A percentile compares a stretch with the other conserved stretches of the same genome.
phyloP scores from a whole-genome alignment of 2,797 vertebrate genomes.

The Lagorchestes hirsutus region DNA sequence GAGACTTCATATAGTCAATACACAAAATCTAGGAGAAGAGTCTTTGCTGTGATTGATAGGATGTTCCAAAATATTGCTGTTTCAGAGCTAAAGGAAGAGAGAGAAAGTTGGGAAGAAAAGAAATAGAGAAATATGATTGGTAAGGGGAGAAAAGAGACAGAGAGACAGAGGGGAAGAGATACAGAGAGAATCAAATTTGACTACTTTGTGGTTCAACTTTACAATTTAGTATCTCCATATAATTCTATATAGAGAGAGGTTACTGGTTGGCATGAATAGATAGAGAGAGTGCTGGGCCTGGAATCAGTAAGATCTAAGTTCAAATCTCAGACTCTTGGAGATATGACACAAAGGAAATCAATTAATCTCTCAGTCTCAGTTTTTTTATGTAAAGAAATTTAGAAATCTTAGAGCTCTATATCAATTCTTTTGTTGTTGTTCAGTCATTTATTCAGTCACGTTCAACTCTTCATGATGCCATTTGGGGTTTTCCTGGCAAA shows the following conservation, averaged over 20 bases:
- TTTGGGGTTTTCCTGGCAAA: not conserved
- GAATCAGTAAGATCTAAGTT: not conserved
- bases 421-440: not conserved
- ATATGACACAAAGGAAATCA: not conserved
- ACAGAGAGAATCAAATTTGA: not conserved
- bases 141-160: not conserved
- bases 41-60: not conserved
- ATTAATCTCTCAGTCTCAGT: not conserved
- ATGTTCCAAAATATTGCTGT: not conserved
- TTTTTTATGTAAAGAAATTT: not conserved
- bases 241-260: not conserved
- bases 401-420: not conserved
- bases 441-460: not conserved
- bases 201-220: not conserved
- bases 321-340: not conserved
- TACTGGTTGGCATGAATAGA: not conserved
- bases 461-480: not conserved
- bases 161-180: not conserved
- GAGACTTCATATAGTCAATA: too few species aligned
- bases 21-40: not conserved
- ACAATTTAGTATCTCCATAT: not conserved
- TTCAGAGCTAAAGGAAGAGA: too few species aligned
- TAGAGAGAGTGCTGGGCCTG: not conserved
- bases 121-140: rapidly evolving
- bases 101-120: too few species aligned